phyloP scores from a whole-genome alignment of 2,888 invertebrate genomes.

The Spodoptera picta region DNA sequence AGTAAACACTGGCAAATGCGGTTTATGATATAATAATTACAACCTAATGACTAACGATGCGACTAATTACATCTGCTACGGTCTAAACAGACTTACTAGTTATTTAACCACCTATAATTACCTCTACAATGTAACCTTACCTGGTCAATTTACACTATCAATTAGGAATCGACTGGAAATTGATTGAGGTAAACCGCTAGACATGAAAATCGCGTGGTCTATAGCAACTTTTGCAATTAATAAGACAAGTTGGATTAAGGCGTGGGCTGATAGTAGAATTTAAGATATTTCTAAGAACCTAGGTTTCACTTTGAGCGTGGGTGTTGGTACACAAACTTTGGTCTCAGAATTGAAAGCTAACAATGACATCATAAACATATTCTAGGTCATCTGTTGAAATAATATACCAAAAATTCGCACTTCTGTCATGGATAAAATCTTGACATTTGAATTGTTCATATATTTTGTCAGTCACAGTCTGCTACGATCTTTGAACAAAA shows the following conservation, averaged over 20 bases:
- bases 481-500: too few species aligned
- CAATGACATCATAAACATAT: conserved; percentile 23
- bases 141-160: conserved; percentile 34
- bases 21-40: conserved; percentile 17
- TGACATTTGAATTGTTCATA: not conserved
- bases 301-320: conserved; percentile 25
- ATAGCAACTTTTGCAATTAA: conserved; percentile 20
- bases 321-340: conserved; percentile 7
- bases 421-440: not conserved
- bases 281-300: conserved; percentile 31
- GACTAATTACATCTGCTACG: conserved; percentile 11
- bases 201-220: conserved; percentile 68
- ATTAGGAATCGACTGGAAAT: conserved; percentile 35
- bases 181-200: conserved; percentile 60
- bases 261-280: conserved; percentile 9
- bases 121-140: conserved; percentile 9
- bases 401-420: not conserved
- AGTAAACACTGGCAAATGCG: conserved; percentile 1
- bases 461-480: not conserved
- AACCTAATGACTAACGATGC: conserved; percentile 27
- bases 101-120: conserved; percentile 14
- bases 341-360: conserved; percentile 24
- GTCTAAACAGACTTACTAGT: conserved; percentile 11
- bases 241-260: conserved; percentile 19
- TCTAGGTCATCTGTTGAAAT: conserved; percentile 20